A percentile compares a stretch with the other conserved stretches of the same genome.
Evolutionary conservation across 2,113 vertebrate species (phyloP).

Genomic region (Megaleporinus macrocephalus): DNA sequence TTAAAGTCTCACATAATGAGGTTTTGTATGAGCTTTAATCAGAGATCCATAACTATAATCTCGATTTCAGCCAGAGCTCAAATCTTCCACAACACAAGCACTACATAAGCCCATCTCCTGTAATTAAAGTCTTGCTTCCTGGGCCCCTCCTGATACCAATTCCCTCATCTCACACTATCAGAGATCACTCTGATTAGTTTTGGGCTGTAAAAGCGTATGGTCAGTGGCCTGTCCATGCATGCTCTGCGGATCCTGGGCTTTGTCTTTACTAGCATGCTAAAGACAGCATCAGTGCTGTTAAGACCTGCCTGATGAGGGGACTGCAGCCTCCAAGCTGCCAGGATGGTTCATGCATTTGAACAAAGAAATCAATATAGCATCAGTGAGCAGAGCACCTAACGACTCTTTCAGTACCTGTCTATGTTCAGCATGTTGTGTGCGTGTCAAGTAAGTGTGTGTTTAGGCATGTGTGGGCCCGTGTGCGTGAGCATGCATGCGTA

Average conservation of each 20-base stretch:
- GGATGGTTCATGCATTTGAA: slow-evolving; percentile 34
- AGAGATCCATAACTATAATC: slow-evolving; percentile 24
- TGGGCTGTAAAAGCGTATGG: slow-evolving; percentile 42
- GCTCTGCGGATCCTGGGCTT: slow-evolving; percentile 67
- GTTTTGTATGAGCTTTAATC: neutral
- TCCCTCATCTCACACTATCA: slow-evolving; percentile 66
- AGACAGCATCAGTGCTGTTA: slow-evolving; percentile 64
- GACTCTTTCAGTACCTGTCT: slow-evolving; percentile 33
- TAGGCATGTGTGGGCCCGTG: slow-evolving; percentile 21
- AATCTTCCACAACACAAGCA: slow-evolving; percentile 29
- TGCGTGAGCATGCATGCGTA: slow-evolving; percentile 26
- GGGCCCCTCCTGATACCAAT: slow-evolving; percentile 62
- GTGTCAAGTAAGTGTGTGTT: slow-evolving; percentile 29
- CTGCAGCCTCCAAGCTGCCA: slow-evolving; percentile 23
- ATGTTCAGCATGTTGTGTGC: neutral
- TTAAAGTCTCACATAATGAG: slow-evolving; percentile 16
- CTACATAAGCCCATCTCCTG: slow-evolving; percentile 25
- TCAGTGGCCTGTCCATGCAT: slow-evolving; percentile 67
- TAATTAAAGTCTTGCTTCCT: slow-evolving; percentile 43
- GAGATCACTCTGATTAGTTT: slow-evolving; percentile 45
- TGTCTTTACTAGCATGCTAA: slow-evolving; percentile 71
- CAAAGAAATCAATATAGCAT: slow-evolving; percentile 39
- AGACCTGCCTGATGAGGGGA: slow-evolving; percentile 54
- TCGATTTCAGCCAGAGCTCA: neutral
- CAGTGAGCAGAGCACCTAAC: neutral